Evolutionary conservation across 2,113 vertebrate genomes (phyloP).

Genomic region (Ptilonorhynchus violaceus): DNA sequence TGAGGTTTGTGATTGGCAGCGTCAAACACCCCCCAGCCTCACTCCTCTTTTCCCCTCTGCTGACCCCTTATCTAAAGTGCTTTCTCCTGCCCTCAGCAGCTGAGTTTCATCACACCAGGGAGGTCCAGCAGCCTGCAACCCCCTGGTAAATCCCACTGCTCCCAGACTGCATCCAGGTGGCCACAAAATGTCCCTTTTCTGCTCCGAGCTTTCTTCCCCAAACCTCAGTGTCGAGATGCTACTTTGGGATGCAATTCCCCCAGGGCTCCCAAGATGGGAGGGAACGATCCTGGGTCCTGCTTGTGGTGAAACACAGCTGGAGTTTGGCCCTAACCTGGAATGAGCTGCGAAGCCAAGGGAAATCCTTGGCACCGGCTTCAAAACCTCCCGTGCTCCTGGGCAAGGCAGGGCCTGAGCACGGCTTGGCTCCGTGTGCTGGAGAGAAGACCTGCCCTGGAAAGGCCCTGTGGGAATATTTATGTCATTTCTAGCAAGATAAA

Average conservation of each 20-base stretch:
- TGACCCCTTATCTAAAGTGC: slow-evolving; percentile 41
- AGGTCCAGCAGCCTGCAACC: not conserved
- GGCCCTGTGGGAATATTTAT: not conserved
- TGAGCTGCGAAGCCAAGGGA: not conserved
- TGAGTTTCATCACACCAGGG: slow-evolving; percentile 56
- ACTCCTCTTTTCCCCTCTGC: not conserved
- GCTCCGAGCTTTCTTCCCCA: not conserved
- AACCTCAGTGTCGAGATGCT: accelerated
- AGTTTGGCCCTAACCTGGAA: not conserved
- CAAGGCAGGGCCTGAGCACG: not conserved
- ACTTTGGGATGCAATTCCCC: not conserved
- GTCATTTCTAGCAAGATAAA: not conserved
- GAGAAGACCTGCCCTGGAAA: not conserved
- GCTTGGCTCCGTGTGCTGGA: not conserved
- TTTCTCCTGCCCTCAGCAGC: slow-evolving; percentile 73
- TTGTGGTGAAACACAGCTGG: not conserved
- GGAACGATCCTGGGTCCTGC: not conserved
- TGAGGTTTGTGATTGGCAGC: not conserved
- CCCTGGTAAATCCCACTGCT: not conserved
- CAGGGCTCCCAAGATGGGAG: not conserved
- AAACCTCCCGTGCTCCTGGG: not conserved
- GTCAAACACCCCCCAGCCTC: not conserved
- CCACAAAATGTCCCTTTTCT: not conserved
- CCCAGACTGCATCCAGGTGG: not conserved
- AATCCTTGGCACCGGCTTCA: not conserved